Evolutionary conservation across 2,888 invertebrate species (phyloP).

Genomic region (Drosophila mimetica): DNA sequence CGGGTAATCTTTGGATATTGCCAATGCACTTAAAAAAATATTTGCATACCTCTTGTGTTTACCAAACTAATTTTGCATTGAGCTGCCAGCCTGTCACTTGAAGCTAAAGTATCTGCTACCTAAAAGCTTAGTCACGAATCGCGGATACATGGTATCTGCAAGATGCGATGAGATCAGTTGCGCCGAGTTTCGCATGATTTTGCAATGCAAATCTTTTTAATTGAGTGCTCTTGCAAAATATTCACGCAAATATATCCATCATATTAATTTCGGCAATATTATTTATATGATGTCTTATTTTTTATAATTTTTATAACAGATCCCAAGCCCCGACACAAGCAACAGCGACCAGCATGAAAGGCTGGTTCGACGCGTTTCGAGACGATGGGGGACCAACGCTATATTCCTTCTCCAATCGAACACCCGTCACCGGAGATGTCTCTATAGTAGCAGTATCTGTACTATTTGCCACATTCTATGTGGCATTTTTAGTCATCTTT

Average conservation of each 20-base stretch:
- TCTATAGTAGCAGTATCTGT: conserved; percentile 93
- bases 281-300: conserved; percentile 9
- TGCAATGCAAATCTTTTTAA: conserved; percentile 61
- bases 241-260: conserved; percentile 36
- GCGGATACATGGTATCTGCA: conserved; percentile 56
- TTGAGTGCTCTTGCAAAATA: conserved; percentile 47
- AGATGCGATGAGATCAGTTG: conserved; percentile 58
- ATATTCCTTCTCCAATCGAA: conserved; percentile 97
- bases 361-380: conserved; percentile 99
- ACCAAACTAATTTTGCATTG: conserved; percentile 65
- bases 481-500: conserved; percentile 97
- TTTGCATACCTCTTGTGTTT: conserved; percentile 43
- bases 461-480: conserved; percentile 94
- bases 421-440: conserved; percentile 97
- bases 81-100: conserved; percentile 60
- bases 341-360: conserved; percentile 89
- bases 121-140: conserved; percentile 74
- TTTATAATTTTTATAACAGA: conserved; percentile 49
- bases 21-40: conserved; percentile 8
- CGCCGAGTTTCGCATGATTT: conserved; percentile 34
- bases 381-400: conserved; percentile 98
- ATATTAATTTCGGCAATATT: conserved; percentile 6
- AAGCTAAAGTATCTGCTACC: conserved; percentile 50
- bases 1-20: conserved; percentile 36
- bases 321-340: conserved; percentile 35